These are phyloP conservation scores for Rallus limicola DNA, from an alignment of 2,113 vertebrate genomes.

Conservation along the genomic window DNA sequence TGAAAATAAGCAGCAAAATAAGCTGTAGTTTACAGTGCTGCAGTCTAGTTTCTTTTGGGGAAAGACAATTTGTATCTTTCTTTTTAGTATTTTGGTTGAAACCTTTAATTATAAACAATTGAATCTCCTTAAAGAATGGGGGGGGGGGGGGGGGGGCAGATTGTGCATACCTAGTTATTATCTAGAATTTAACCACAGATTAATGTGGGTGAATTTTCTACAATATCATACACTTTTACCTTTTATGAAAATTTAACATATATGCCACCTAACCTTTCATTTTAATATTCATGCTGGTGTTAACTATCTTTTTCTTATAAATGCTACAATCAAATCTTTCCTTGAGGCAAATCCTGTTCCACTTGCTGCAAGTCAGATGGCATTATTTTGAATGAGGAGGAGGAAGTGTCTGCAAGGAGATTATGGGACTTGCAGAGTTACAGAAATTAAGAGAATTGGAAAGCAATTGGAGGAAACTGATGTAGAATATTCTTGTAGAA, in stretches of 20 bases:
- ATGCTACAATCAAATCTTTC: neutral
- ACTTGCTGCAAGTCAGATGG: neutral
- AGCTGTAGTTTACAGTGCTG: neutral
- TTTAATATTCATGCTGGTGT: conserved; percentile 19
- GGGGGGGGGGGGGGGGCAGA: conserved; percentile 42
- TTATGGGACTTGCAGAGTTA: neutral
- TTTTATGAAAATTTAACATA: conserved; percentile 39
- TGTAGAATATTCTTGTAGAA: neutral
- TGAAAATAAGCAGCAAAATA: conserved; percentile 6
- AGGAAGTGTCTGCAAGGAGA: neutral
- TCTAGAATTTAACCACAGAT: conserved; percentile 42
- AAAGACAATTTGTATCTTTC: conserved; percentile 41
- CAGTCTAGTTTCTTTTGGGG: neutral
- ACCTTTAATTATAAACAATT: conserved; percentile 62
- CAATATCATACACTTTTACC: conserved; percentile 35
- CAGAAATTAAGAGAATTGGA: neutral
- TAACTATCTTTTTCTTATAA: neutral
- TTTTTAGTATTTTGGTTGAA: conserved; percentile 54
- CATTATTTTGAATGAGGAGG: neutral
- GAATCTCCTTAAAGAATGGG: conserved; percentile 57
- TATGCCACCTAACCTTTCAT: conserved; percentile 23
- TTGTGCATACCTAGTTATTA: conserved; percentile 45
- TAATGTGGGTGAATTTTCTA: conserved; percentile 44
- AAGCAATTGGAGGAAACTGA: neutral
- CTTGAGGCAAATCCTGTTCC: neutral